Evolutionary conservation across 2,113 vertebrate species (phyloP).

Genomic region (Emydura subglobosa): DNA sequence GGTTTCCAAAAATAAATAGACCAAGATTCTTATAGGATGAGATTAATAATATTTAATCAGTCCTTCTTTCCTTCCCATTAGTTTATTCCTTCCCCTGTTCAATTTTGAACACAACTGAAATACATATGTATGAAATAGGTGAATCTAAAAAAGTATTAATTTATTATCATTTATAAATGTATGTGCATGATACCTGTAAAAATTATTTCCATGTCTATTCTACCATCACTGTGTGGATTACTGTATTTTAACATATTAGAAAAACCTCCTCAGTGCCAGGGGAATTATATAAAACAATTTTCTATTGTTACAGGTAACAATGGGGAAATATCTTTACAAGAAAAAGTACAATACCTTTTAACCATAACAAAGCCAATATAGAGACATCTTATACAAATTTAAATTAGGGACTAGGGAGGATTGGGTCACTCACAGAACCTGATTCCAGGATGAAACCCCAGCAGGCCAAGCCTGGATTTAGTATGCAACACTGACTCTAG

Average conservation of each 20-base stretch:
- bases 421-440: not conserved
- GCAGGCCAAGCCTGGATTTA: conserved; percentile 23
- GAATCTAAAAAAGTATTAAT: not conserved
- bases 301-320: not conserved
- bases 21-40: not conserved
- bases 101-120: conserved; percentile 6
- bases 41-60: not conserved
- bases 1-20: conserved; percentile 17
- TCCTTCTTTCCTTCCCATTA: conserved; percentile 11
- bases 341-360: conserved; percentile 21
- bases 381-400: not conserved
- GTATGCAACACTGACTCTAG: not conserved
- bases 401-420: not conserved
- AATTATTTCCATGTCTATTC: not conserved
- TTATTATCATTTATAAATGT: not conserved
- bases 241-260: not conserved
- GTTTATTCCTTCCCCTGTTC: not conserved
- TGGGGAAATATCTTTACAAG: not conserved
- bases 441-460: conserved; percentile 17
- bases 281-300: not conserved
- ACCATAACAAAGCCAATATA: not conserved
- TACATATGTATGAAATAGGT: not conserved
- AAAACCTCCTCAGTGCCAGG: not conserved
- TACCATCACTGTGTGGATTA: not conserved
- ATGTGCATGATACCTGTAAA: not conserved